Evolutionary conservation across 2,888 invertebrate species (phyloP).

Genomic region (Ormia ochracea): DNA sequence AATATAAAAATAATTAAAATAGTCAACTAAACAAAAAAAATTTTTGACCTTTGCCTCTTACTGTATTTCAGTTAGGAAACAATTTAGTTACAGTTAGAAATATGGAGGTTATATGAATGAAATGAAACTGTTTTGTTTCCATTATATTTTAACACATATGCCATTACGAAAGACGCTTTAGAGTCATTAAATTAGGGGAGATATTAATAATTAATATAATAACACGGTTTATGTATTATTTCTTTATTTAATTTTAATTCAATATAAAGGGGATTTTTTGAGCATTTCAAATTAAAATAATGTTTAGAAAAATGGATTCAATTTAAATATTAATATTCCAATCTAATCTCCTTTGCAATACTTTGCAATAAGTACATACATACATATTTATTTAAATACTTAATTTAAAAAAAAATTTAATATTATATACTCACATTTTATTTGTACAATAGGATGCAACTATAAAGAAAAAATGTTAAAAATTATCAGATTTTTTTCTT

Average conservation of each 20-base stretch:
- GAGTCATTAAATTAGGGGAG: background rate
- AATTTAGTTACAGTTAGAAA: background rate
- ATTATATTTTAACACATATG: background rate
- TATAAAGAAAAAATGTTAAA: conserved; percentile 29
- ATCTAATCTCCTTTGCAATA: conserved; percentile 25
- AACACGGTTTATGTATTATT: conserved; percentile 4
- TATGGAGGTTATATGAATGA: background rate
- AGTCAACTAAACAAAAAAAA: too few relatives aligned
- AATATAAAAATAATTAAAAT: too few relatives aligned
- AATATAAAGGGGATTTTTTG: background rate
- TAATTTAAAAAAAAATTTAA: background rate
- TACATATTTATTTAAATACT: background rate
- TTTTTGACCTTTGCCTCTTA: background rate
- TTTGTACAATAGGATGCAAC: conserved; percentile 7
- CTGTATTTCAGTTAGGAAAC: background rate
- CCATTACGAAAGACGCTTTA: background rate
- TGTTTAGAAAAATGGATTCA: too few relatives aligned
- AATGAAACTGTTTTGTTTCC: background rate
- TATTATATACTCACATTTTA: conserved; percentile 44
- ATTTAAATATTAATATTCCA: background rate
- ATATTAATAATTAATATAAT: background rate
- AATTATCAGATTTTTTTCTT: background rate
- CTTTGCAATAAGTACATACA: conserved; percentile 49
- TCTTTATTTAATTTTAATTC: background rate
- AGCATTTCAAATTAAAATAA: background rate